These are phyloP conservation scores for Callipepla californica DNA, from an alignment of 2,113 vertebrate species.

Conservation along the genomic window DNA sequence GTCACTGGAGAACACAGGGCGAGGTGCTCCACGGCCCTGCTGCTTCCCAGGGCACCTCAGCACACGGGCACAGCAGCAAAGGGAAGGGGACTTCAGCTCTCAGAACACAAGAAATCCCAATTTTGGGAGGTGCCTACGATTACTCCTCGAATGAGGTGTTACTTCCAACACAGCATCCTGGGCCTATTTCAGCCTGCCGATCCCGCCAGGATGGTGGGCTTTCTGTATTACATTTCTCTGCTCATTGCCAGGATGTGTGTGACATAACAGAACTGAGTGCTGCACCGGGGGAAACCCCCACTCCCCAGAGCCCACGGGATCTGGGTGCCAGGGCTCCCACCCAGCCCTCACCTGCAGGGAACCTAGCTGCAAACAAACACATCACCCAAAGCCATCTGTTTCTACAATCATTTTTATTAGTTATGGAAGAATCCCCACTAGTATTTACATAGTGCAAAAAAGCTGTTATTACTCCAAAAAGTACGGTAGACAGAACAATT, in stretches of 20 bases:
- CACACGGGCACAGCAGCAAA: not conserved
- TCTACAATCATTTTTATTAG: constrained; percentile 90
- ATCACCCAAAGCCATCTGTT: constrained; percentile 51
- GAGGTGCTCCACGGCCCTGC: fast-evolving
- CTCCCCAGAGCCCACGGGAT: too few species aligned
- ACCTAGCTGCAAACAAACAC: not conserved
- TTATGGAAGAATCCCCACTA: constrained; percentile 87
- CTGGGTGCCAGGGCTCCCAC: too few species aligned
- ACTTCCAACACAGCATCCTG: not conserved
- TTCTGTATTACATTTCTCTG: fast-evolving
- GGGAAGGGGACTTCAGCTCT: not conserved
- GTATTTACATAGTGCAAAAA: constrained; percentile 98
- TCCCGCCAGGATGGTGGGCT: fast-evolving
- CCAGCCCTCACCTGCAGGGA: not conserved
- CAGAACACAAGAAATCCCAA: not conserved
- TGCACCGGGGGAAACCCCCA: too few species aligned
- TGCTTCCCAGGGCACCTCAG: not conserved
- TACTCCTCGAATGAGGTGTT: not conserved
- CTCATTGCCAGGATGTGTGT: too few species aligned
- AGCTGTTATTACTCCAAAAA: constrained; percentile 84
- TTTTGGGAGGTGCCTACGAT: not conserved
- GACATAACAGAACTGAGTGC: not conserved
- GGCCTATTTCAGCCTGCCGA: not conserved
- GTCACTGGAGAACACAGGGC: not conserved
- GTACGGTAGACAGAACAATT: constrained; percentile 76